phyloP scores from a whole-genome alignment of 35 echinoderm and acorn worm species.

The Acanthaster planci region DNA sequence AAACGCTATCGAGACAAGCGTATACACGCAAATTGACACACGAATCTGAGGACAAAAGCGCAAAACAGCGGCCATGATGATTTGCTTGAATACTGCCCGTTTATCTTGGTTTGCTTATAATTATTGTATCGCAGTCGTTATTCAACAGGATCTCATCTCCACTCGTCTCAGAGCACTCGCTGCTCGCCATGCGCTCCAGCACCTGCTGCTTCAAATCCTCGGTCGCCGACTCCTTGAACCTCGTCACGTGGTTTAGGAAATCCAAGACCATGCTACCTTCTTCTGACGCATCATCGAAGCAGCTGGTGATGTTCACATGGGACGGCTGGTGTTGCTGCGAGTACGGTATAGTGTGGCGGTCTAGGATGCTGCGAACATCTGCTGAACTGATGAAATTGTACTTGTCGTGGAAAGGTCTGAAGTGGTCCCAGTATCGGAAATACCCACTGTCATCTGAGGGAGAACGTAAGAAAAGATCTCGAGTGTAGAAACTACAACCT shows the following conservation, averaged over 20 bases:
- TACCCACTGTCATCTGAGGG: conserved; percentile 1
- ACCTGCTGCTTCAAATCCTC: conserved; percentile 32
- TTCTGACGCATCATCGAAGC: no score
- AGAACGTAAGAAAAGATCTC: no score
- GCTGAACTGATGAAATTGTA: no score
- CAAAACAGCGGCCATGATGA: no score
- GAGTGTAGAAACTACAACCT: no score
- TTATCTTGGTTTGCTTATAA: conserved; percentile 31
- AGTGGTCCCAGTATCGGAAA: background rate
- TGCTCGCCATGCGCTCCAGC: conserved; percentile 29
- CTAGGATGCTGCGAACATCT: background rate
- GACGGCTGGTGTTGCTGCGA: background rate
- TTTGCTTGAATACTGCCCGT: no score
- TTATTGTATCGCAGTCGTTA: conserved; percentile 32
- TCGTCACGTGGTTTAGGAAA: conserved; percentile 46
- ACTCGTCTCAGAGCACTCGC: conserved; percentile 29
- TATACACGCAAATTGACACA: no score
- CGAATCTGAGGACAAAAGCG: no score
- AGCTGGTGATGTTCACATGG: no score
- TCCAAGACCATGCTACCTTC: conserved; percentile 43
- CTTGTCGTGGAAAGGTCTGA: background rate
- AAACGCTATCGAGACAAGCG: no score
- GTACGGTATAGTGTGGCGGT: background rate
- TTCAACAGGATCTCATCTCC: conserved; percentile 20
- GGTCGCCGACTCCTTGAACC: conserved; percentile 40